Evolutionary conservation across 2,888 invertebrate species (phyloP).

Genomic region (Cryptocephalus moraei): DNA sequence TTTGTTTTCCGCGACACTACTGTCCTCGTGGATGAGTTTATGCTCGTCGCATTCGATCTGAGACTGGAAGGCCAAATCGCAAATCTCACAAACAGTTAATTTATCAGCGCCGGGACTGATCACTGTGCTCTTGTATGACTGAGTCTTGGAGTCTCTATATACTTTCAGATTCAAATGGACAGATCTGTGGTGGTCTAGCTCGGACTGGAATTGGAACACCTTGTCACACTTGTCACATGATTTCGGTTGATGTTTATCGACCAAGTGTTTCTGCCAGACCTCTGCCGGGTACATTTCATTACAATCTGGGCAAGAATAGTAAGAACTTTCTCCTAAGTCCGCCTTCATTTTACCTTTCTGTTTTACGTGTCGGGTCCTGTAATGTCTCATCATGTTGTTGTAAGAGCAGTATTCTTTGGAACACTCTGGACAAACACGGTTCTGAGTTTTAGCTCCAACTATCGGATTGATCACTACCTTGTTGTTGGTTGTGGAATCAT

Average conservation of each 20-base stretch:
- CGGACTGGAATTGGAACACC: conserved; percentile 48
- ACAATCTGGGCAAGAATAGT: conserved; percentile 52
- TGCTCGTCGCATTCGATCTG: conserved; percentile 29
- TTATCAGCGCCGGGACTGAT: conserved; percentile 38
- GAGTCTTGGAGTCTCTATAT: conserved; percentile 52
- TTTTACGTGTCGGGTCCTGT: conserved; percentile 29
- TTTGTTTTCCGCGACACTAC: conserved; percentile 22
- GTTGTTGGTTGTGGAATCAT: conserved; percentile 2
- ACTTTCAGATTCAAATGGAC: conserved; percentile 57
- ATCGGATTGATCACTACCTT: conserved; percentile 7
- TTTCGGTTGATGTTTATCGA: conserved; percentile 46
- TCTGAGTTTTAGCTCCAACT: conserved; percentile 4
- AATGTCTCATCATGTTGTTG: conserved; percentile 48
- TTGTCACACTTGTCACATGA: conserved; percentile 54
- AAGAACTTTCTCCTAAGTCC: conserved; percentile 31
- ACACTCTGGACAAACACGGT: conserved; percentile 43
- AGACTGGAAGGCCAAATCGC: conserved; percentile 49
- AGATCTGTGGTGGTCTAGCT: conserved; percentile 55
- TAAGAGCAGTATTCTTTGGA: conserved; percentile 46
- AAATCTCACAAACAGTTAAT: conserved; percentile 43
- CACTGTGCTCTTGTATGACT: conserved; percentile 47
- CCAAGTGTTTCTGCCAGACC: conserved; percentile 47
- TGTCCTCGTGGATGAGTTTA: conserved; percentile 22
- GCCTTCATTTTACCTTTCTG: not conserved
- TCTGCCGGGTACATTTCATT: conserved; percentile 47